Evolutionary conservation across 2,888 invertebrate species (phyloP), one percentile per base, ranked within the genome.

Genomic region (Drosophila lutescens): DNA sequence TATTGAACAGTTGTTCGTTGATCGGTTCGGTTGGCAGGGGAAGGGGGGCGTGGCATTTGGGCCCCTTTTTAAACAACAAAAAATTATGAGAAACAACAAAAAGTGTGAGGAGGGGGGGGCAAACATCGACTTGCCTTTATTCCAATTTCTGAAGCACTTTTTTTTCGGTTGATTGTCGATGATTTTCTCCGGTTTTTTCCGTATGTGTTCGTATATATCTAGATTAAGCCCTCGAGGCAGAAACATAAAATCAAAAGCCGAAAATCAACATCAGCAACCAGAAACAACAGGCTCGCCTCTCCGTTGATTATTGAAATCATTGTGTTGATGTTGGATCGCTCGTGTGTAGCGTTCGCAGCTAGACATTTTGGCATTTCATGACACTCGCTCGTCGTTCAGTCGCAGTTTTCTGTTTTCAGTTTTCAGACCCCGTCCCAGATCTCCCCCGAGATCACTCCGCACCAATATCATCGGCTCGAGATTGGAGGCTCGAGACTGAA

Each of bases 291-390:
- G 50, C 76, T 77, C 70, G 69, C 74, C 76, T 74, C 70, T 66
- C 74, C 80, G 86, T 86, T 88, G 79, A 89, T 88, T 89, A 88
- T 88, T 89, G 80, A 86, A 89, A 88, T 88, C 81, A 81, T 77
- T 89, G 79, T 79, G 77, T 74, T 79, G 76, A 74, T 68, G 66
- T 59, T 51, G 54, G 46, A 77, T 60, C 61, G 63, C 20, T 41
- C 58, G 72, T 69, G 77, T 86, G 68, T 83, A 78, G 79, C 77
- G 76, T 76, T 77, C 73, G 81, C 74, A 83, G 86, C 87, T 86
- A 86, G 86, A 86, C 86, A 88, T 86, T 86, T 86, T 88, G 86
- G 86, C 86, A 86, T 86, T 86, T 86, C 86, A 77, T 78, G 83
- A 78, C 87, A 76, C 50, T 41, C 41, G 5, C 26, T 26, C 26